Evolutionary conservation across 2,113 vertebrate species (phyloP).

Genomic region (Ivindomyrus marchei): DNA sequence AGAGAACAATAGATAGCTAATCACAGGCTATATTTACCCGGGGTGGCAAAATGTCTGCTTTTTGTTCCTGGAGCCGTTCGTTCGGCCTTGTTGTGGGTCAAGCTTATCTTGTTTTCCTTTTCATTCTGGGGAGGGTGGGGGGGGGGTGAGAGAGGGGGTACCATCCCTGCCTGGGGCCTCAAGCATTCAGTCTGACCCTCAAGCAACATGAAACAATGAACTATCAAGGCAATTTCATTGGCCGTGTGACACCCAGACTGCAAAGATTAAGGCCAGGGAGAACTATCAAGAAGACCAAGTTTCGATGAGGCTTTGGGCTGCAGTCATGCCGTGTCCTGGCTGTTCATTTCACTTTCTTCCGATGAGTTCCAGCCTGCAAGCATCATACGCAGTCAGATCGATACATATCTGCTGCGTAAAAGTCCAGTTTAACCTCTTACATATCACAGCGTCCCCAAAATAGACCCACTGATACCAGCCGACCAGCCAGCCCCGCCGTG

Average conservation of each 20-base stretch:
- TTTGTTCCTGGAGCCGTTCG: neutral
- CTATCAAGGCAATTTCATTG: neutral
- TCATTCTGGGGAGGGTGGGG: neutral
- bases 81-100: neutral
- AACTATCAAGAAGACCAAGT: neutral
- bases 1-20: slow-evolving; percentile 62
- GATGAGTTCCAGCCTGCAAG: neutral
- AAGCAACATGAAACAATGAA: neutral
- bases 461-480: neutral
- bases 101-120: neutral
- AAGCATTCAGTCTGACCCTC: neutral
- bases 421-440: neutral
- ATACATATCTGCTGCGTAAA: neutral
- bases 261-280: neutral
- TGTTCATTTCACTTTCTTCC: neutral
- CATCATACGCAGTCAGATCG: neutral
- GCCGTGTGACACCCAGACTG: neutral
- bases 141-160: neutral
- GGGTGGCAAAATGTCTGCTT: slow-evolving; percentile 31
- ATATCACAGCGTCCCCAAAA: neutral
- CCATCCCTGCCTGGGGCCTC: neutral
- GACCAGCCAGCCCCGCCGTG: neutral
- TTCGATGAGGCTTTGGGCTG: neutral
- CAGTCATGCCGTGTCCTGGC: neutral
- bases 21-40: slow-evolving; percentile 68